These are phyloP conservation scores for Eristalis pertinax DNA, from an alignment of 2,888 invertebrate species.

Conservation along the genomic window DNA sequence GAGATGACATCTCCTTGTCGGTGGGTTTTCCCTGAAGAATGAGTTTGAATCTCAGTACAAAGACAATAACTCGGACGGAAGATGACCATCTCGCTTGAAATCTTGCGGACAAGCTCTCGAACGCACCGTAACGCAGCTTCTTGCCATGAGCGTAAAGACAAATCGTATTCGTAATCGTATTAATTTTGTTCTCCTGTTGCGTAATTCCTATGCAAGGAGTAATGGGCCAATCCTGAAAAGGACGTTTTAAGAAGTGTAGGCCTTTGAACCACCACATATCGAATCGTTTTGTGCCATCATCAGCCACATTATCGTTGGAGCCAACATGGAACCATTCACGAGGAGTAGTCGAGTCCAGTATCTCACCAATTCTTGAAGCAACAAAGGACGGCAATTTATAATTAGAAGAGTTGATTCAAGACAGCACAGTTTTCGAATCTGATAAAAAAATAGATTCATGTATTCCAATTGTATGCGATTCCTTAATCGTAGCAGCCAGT, in stretches of 20 bases:
- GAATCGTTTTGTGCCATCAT: constrained; percentile 14
- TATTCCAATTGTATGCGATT: not conserved
- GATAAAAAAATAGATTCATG: not conserved
- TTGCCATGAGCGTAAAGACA: too few species aligned
- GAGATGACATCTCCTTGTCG: too few species aligned
- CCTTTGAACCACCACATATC: constrained; percentile 2
- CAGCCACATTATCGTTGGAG: constrained; percentile 15
- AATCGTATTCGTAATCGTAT: too few species aligned
- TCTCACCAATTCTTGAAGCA: constrained; percentile 5
- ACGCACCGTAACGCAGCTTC: too few species aligned
- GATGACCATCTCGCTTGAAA: too few species aligned
- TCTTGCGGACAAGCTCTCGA: too few species aligned
- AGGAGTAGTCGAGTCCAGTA: constrained; percentile 13
- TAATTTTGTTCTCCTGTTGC: too few species aligned
- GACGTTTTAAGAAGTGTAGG: not conserved
- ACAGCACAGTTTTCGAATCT: constrained; percentile 16
- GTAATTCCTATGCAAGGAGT: not conserved
- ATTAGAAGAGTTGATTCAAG: constrained; percentile 13
- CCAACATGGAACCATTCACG: constrained; percentile 19
- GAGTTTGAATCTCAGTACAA: too few species aligned
- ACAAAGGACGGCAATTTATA: constrained; percentile 24
- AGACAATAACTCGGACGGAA: too few species aligned
- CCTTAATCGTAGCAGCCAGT: not conserved
- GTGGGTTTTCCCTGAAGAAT: too few species aligned
- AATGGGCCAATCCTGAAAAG: not conserved